Evolutionary conservation across 2,797 vertebrate species (phyloP).

Genomic region (Chiloscyllium punctatum): DNA sequence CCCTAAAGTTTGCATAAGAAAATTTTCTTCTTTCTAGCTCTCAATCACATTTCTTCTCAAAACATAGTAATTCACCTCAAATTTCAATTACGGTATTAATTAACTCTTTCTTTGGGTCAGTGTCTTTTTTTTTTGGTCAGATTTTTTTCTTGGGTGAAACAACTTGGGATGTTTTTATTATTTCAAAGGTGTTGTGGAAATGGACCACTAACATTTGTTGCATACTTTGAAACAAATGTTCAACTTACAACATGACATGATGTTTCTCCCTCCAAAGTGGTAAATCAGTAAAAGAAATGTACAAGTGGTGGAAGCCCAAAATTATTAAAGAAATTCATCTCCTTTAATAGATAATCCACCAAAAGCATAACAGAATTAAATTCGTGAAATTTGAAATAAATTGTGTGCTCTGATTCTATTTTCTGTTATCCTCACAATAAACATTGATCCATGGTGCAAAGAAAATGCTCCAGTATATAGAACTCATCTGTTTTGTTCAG

Average conservation of each 20-base stretch:
- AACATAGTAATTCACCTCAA: neutral
- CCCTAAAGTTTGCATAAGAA: neutral
- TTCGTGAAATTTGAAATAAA: neutral
- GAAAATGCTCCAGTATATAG: neutral
- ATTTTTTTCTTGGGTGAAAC: neutral
- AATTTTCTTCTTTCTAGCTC: neutral
- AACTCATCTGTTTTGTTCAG: neutral
- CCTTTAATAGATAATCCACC: neutral
- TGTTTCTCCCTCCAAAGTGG: neutral
- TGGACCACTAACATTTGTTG: neutral
- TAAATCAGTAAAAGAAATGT: neutral
- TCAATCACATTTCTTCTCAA: neutral
- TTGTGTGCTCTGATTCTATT: neutral
- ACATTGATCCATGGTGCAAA: neutral
- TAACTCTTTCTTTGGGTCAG: neutral
- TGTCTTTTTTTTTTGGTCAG: neutral
- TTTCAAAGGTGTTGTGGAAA: neutral
- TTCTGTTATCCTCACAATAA: neutral
- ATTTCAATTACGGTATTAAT: neutral
- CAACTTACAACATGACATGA: neutral
- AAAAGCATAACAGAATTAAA: neutral
- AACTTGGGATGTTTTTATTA: neutral
- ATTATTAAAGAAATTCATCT: neutral
- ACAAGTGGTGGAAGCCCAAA: neutral
- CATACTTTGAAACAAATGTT: neutral